These are phyloP conservation scores for Sphaerophoria taeniata DNA, from an alignment of 2,888 invertebrate genomes.

Conservation along the genomic window DNA sequence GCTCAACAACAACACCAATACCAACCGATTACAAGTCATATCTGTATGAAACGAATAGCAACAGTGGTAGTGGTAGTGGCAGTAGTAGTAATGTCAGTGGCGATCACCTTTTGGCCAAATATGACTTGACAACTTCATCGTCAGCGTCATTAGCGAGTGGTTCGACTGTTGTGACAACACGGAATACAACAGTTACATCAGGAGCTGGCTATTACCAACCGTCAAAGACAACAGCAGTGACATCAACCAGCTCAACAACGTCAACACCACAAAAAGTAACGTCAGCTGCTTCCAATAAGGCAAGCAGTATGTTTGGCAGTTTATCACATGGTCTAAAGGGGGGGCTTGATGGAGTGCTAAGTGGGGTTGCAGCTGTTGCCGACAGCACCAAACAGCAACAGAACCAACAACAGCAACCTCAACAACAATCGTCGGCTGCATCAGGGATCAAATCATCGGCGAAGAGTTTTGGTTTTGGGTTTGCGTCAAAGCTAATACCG, in stretches of 20 bases:
- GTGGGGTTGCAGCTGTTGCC: slow-evolving; percentile 76
- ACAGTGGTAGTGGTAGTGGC: slow-evolving; percentile 68
- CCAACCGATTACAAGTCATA: slow-evolving; percentile 60
- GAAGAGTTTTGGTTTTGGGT: slow-evolving; percentile 78
- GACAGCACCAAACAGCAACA: slow-evolving; percentile 56
- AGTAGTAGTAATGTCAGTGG: slow-evolving; percentile 54
- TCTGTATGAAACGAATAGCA: slow-evolving; percentile 66
- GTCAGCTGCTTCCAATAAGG: slow-evolving; percentile 80
- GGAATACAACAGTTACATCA: slow-evolving; percentile 29
- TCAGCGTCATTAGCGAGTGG: slow-evolving; percentile 60
- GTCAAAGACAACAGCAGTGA: neutral
- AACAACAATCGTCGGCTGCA: slow-evolving; percentile 72
- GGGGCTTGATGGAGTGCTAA: slow-evolving; percentile 79
- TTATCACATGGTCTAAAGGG: slow-evolving; percentile 80
- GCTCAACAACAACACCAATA: slow-evolving; percentile 56
- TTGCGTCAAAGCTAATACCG: slow-evolving; percentile 80
- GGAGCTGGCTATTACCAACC: slow-evolving; percentile 76
- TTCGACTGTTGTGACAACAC: slow-evolving; percentile 54
- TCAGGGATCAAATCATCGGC: slow-evolving; percentile 62
- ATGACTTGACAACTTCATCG: slow-evolving; percentile 73
- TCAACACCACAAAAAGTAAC: slow-evolving; percentile 80
- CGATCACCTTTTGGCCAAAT: slow-evolving; percentile 48
- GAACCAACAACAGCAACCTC: slow-evolving; percentile 50
- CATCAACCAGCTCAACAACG: slow-evolving; percentile 30
- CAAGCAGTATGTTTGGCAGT: slow-evolving; percentile 78